Evolutionary conservation across 1,140 invertebrate genomes (phyloP), one percentile per base, ranked within the genome.

Genomic region (Zaprionus gabonicus): DNA sequence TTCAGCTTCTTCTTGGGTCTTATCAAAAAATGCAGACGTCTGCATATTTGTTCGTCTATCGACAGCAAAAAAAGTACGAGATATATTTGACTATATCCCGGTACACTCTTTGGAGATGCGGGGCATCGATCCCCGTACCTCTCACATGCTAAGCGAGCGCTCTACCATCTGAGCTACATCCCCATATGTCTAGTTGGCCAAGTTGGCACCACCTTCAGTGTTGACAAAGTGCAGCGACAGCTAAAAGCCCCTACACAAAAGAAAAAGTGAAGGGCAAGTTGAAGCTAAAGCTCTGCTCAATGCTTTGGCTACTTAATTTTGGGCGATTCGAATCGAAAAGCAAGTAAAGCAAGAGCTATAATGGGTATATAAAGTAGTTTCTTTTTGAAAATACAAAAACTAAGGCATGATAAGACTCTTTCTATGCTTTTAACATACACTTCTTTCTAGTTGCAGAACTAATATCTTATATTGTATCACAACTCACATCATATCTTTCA

Each of bases 131-230:
- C 95, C 95, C 94, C 94, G 95, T 96, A 96, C 95, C 95, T 96
- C 95, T 96, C 95, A 94, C 95, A 96, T 96, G 95, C 95, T 96
- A 96, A 96, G 95, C 95, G 95, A 96, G 95, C 95, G 96, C 95
- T 96, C 95, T 96, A 96, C 95, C 95, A 96, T 95, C 94, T 96
- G 95, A 95, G 95, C 95, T 96, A 95, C 96, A 96, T 95, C 91
- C 85, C 87, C 91, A 63, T 15, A 57, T 75, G 67, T 51, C 9
- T n/a, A 51, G 13, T 23, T 23, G 6, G 27, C 27, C 46, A 56
- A 71, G 44, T 34, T 58, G 41, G 63, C 44, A 4, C n/a, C 69
- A 60, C 64, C 23, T 57, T 63, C 28, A 81, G 67, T 79, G 71
- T 79, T 66, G 20, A 60, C 64, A 68, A 87, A 88, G 56, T 87